Conservation (phyloP, 2,113 vertebrate species). For the Hydrolagus affinis region DNA sequence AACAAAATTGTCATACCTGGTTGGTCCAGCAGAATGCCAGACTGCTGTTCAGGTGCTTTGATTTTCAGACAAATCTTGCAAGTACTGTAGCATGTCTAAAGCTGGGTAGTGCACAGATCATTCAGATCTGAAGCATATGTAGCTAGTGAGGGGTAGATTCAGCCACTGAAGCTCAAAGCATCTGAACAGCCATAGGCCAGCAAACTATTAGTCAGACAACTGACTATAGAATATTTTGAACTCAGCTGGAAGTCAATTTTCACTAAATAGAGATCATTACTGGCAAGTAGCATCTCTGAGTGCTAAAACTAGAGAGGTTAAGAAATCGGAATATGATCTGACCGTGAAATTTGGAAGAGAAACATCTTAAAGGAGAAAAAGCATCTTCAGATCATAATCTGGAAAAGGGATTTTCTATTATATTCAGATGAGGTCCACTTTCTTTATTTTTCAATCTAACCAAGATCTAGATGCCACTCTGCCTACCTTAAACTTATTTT, state of each 20-base stretch:
- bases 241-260: neutral
- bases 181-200: neutral
- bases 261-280: neutral
- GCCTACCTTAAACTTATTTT: too few relatives aligned
- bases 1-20: neutral
- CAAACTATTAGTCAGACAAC: neutral
- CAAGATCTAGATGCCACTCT: too few relatives aligned
- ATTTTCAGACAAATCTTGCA: neutral
- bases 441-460: too few relatives aligned
- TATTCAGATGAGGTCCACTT: too few relatives aligned
- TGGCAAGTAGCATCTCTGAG: too few relatives aligned
- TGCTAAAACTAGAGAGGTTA: neutral
- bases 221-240: neutral
- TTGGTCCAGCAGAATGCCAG: neutral
- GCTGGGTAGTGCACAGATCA: neutral
- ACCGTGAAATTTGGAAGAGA: too few relatives aligned
- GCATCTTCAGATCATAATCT: too few relatives aligned
- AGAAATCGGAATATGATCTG: neutral
- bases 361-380: too few relatives aligned
- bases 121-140: neutral
- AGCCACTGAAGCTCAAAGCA: neutral
- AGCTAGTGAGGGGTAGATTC: neutral
- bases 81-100: neutral
- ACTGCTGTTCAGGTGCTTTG: neutral
- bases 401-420: too few relatives aligned